Base-by-base conservation (phyloP, 2,888 invertebrate genomes). In the Bombylius major region DNA sequence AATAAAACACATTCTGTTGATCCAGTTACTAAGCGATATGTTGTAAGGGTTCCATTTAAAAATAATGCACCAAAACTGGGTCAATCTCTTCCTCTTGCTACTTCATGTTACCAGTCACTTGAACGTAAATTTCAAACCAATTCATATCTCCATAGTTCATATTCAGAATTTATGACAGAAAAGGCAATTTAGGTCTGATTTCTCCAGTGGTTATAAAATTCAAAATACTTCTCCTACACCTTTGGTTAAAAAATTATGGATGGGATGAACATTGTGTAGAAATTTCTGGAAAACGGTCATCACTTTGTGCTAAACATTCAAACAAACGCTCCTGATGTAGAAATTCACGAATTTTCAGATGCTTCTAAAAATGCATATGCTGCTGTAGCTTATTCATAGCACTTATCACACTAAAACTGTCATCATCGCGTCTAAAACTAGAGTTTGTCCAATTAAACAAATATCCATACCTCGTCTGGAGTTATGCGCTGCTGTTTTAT, bases 391-490 rank as follows among this genome's bases (percentile, higher is more conserved):
- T 44, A 51, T 34, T 44, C 6, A 42, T 3, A 39, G 5, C 11
- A 51, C 14, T 23, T 14, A 34, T 50, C 7, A 32, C 6, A n/a
- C n/a, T 13, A 51, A 39, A n/a, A n/a, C n/a, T n/a, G n/a, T n/a
- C 31, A 51, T 58, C 9, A 31, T 61, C 3, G 23, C 47, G 12
- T 47, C 57, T 4, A 60, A 60, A 50, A 55, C 61, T 9, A 58
- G 51, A 5, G 60, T 62, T 2, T 56, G 58, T 2, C 60, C 61
- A 8, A 39, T 62, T 1, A 57, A 60, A 32, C 51, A 51, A 12
- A 4, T 53, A 4, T 52, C 59, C 5, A 56, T 60, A 23, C 62
- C 59, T 3, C n/a, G 56, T 1, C 55, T 62, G 1, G 62, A 61
- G 39, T 34, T 62, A 4, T 58, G 60, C 47, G 56, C 60, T 8